Evolutionary conservation across 2,113 vertebrate species (phyloP).

Genomic region (Halichoeres trimaculatus): DNA sequence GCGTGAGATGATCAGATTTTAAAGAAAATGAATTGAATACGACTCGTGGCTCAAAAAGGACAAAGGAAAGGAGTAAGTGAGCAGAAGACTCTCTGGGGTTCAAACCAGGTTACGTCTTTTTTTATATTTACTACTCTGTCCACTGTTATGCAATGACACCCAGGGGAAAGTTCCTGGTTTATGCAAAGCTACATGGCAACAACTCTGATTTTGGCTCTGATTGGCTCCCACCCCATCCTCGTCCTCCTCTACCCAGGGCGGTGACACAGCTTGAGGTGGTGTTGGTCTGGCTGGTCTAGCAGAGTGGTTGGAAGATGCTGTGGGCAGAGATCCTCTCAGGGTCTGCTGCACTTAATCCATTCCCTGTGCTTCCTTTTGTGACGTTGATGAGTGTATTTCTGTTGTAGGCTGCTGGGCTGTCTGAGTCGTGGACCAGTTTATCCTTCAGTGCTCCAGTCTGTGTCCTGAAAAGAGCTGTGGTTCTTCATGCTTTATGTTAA

Average conservation of each 20-base stretch:
- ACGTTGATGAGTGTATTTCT: slow-evolving; percentile 2
- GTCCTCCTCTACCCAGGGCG: not conserved
- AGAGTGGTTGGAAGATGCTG: not conserved
- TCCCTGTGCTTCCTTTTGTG: not conserved
- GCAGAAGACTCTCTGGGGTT: no score
- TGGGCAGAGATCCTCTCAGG: not conserved
- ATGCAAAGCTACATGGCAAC: not conserved
- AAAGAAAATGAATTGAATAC: not conserved
- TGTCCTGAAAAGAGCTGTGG: not conserved
- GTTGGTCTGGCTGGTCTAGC: not conserved
- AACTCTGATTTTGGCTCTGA: not conserved
- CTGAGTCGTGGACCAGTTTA: not conserved
- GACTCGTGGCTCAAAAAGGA: not conserved
- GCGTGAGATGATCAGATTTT: not conserved
- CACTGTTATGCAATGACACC: not conserved
- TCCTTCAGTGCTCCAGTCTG: not conserved
- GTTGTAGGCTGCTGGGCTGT: not conserved
- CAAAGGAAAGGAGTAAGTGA: not conserved
- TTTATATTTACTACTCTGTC: not conserved
- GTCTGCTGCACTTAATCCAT: not conserved
- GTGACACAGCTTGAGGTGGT: not conserved
- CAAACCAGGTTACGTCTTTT: not conserved
- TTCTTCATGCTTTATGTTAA: not conserved
- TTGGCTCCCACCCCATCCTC: not conserved
- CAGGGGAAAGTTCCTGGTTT: not conserved